Conservation (phyloP, 1,140 invertebrate species). For the Acromyrmex echinatior region DNA sequence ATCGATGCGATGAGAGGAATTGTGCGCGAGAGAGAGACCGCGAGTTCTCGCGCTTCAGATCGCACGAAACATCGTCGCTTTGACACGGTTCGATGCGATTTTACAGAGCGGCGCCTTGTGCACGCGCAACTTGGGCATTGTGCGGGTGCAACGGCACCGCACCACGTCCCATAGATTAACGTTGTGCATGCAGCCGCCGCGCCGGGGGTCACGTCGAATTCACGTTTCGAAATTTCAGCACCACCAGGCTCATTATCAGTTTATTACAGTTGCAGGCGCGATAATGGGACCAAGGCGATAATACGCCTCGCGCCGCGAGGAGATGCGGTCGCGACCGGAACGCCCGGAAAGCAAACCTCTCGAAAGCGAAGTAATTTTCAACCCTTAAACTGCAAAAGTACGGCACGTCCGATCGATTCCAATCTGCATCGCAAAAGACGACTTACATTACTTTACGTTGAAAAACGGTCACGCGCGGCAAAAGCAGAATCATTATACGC, state of each 20-base stretch:
- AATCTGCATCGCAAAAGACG: conserved; percentile 19
- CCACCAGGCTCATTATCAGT: conserved; percentile 41
- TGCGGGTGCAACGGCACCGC: conserved; percentile 29
- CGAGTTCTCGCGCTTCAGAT: not conserved
- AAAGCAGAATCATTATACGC: conserved; percentile 12
- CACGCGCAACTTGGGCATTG: not conserved
- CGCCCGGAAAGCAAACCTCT: not conserved
- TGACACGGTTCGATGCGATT: conserved; percentile 65
- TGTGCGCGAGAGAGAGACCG: not conserved
- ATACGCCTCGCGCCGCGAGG: not conserved
- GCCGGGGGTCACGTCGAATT: conserved; percentile 36
- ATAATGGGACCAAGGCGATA: conserved; percentile 25
- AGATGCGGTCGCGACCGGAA: too few relatives aligned
- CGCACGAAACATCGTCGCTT: conserved; percentile 55
- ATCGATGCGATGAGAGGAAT: not conserved
- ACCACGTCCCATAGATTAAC: not conserved
- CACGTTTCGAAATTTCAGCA: conserved; percentile 14
- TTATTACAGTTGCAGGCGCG: conserved; percentile 38
- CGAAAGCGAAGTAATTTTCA: conserved; percentile 32
- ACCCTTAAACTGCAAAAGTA: conserved; percentile 30
- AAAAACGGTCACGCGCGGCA: conserved; percentile 25
- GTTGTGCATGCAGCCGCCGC: not conserved
- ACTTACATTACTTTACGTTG: not conserved
- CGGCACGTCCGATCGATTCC: conserved; percentile 41
- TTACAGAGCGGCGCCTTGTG: conserved; percentile 59